Evolutionary conservation across 2,888 invertebrate species (phyloP).

Genomic region (Hybos culiciformis): DNA sequence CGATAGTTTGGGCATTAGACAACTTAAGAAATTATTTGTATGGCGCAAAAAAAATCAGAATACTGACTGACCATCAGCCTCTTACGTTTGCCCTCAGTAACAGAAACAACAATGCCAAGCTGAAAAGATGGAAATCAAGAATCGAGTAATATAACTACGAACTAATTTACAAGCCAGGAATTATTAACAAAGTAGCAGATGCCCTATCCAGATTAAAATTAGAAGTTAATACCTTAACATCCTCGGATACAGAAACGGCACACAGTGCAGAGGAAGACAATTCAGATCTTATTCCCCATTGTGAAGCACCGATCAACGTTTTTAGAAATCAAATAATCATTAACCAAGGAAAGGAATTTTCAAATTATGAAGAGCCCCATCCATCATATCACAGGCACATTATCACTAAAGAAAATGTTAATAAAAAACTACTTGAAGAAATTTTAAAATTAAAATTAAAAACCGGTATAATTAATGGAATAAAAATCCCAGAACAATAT

Average conservation of each 20-base stretch:
- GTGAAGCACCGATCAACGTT: slow-evolving; percentile 12
- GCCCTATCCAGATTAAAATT: slow-evolving; percentile 7
- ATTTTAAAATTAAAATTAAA: background rate
- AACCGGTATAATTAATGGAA: slow-evolving; percentile 3
- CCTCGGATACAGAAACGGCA: background rate
- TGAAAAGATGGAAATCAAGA: slow-evolving; percentile 12
- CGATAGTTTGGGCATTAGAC: slow-evolving; percentile 11
- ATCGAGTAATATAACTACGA: slow-evolving; percentile 12
- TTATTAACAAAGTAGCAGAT: slow-evolving; percentile 9
- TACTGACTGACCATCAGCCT: slow-evolving; percentile 14
- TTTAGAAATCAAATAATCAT: slow-evolving; percentile 14
- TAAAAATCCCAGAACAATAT: slow-evolving; percentile 6
- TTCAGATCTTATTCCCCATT: slow-evolving; percentile 14
- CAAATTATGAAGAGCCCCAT: slow-evolving; percentile 10
- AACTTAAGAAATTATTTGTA: slow-evolving; percentile 12
- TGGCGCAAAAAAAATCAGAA: slow-evolving; percentile 11
- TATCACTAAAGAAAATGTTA: background rate
- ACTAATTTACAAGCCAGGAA: slow-evolving; percentile 12
- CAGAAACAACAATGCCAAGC: slow-evolving; percentile 9
- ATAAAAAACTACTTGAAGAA: background rate
- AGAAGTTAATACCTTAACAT: background rate
- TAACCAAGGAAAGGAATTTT: slow-evolving; percentile 1
- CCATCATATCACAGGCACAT: slow-evolving; percentile 1
- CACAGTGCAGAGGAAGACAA: slow-evolving; percentile 12
- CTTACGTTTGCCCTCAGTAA: slow-evolving; percentile 7